These are phyloP conservation scores for Stercorarius parasiticus DNA, from an alignment of 2,113 vertebrate genomes.

Conservation along the genomic window DNA sequence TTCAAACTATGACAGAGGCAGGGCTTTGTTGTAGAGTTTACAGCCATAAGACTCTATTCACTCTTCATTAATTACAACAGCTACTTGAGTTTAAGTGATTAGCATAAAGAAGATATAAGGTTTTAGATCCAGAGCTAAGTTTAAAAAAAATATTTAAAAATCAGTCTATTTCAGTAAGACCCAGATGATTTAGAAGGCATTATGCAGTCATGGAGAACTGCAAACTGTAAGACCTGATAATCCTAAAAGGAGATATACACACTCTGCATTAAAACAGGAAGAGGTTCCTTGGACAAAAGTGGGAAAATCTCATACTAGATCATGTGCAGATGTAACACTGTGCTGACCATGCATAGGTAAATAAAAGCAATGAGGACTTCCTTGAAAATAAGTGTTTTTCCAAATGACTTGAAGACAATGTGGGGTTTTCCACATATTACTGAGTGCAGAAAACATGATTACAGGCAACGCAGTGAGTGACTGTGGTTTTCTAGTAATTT, in stretches of 20 bases:
- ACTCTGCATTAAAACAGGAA: not conserved
- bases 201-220: not conserved
- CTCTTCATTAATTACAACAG: not conserved
- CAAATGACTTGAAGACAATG: not conserved
- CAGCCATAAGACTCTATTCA: not conserved
- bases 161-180: not conserved
- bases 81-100: not conserved
- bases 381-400: not conserved
- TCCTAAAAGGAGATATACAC: not conserved
- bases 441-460: not conserved
- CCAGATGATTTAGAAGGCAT: not conserved
- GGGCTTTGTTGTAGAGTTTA: not conserved
- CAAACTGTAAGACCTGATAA: not conserved
- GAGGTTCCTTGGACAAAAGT: not conserved
- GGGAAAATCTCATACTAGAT: not conserved
- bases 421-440: not conserved
- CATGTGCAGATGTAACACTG: not conserved
- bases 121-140: not conserved
- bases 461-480: not conserved
- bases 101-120: not conserved
- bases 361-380: not conserved
- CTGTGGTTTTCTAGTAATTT: not conserved
- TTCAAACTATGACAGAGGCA: not conserved
- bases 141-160: not conserved
- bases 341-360: not conserved